Evolutionary conservation across 2,888 invertebrate genomes (phyloP).

Genomic region (Rhorus exstirpatorius): DNA sequence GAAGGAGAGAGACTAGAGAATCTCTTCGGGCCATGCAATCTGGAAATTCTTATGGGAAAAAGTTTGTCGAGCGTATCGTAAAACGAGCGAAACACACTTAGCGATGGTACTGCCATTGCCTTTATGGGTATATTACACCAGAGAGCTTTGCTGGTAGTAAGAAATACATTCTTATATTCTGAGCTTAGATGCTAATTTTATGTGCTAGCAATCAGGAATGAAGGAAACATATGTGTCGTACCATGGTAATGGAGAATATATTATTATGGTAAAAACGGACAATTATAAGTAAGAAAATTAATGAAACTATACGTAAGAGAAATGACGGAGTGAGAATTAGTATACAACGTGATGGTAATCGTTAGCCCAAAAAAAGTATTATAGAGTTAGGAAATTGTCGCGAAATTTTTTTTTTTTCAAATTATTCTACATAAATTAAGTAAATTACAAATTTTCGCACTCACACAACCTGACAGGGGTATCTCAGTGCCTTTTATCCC

Average conservation of each 20-base stretch:
- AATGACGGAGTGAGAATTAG: neutral
- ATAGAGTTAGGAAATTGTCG: no score
- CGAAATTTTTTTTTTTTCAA: no score
- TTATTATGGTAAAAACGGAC: neutral
- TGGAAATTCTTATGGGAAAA: conserved; percentile 62
- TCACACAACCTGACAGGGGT: neutral
- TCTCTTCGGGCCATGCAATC: conserved; percentile 33
- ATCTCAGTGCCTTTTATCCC: neutral
- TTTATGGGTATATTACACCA: conserved; percentile 6
- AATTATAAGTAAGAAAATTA: conserved; percentile 12
- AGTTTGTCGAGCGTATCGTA: conserved; percentile 56
- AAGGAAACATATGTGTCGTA: neutral
- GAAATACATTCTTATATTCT: conserved; percentile 46
- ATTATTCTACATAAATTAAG: no score
- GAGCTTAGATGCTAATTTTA: conserved; percentile 39
- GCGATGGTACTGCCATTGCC: conserved; percentile 1
- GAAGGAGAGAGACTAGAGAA: conserved; percentile 16
- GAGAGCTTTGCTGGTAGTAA: conserved; percentile 27
- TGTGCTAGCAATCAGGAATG: conserved; percentile 5
- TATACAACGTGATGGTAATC: no score
- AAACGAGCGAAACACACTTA: conserved; percentile 28
- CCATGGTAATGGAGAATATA: neutral
- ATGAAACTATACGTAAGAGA: neutral
- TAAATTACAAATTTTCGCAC: neutral
- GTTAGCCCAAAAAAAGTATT: no score